phyloP scores from a whole-genome alignment of 2,888 invertebrate species.

The Dinocampus coccinellae region DNA sequence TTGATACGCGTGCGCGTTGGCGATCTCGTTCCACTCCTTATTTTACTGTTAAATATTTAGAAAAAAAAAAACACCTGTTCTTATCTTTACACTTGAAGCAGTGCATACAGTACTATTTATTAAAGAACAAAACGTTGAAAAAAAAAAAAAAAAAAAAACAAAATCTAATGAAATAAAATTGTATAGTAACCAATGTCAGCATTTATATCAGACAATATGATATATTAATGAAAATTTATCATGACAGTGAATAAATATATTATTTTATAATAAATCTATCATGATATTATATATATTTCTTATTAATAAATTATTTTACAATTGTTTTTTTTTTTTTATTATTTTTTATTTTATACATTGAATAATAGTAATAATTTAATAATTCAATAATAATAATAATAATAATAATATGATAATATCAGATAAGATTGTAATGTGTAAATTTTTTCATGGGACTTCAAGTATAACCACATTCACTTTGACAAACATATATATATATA shows the following conservation, averaged over 20 bases:
- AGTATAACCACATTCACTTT: not conserved
- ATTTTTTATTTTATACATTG: too few relatives aligned
- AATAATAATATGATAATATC: too few relatives aligned
- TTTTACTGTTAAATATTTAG: not conserved
- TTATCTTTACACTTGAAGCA: not conserved
- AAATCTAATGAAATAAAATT: too few relatives aligned
- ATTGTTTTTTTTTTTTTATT: not conserved
- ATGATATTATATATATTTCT: not conserved
- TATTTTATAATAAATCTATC: not conserved
- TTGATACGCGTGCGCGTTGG: slow-evolving; percentile 1
- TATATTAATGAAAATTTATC: too few relatives aligned
- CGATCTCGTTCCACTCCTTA: slow-evolving; percentile 17
- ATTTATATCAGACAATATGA: too few relatives aligned
- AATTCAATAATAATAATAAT: too few relatives aligned
- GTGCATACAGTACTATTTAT: not conserved
- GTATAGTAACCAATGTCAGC: too few relatives aligned
- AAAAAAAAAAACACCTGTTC: slow-evolving; percentile 20
- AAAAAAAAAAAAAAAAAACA: not conserved
- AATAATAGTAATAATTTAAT: too few relatives aligned
- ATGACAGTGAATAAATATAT: not conserved
- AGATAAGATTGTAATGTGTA: not conserved
- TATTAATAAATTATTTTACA: not conserved
- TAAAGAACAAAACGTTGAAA: not conserved
- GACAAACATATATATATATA: not conserved
- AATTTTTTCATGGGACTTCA: not conserved